These are phyloP conservation scores for Lepisosteus oculatus DNA, from an alignment of 2,113 vertebrate species.

Conservation along the genomic window DNA sequence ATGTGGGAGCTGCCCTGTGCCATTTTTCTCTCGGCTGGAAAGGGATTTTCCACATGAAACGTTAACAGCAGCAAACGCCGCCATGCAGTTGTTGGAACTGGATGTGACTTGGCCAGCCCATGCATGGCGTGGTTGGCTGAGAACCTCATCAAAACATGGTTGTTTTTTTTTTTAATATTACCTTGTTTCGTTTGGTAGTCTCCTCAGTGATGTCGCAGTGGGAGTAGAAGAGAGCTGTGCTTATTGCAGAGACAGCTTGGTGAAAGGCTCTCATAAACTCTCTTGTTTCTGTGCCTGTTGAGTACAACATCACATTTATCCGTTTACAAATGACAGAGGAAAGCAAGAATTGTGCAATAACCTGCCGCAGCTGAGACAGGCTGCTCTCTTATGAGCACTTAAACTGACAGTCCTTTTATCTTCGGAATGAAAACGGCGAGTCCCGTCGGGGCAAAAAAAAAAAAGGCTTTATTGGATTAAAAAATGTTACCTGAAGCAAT, in stretches of 20 bases:
- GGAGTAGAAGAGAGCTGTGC: constrained; percentile 56
- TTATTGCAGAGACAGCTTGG: constrained; percentile 57
- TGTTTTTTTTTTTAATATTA: constrained; percentile 20
- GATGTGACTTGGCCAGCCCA: neutral
- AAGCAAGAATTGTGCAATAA: no score
- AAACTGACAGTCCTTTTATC: no score
- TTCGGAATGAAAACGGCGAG: no score
- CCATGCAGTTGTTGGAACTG: constrained; percentile 4
- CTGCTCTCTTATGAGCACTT: no score
- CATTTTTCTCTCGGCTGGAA: constrained; percentile 33
- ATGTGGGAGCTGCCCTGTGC: constrained; percentile 26
- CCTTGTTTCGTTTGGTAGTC: constrained; percentile 33
- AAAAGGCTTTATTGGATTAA: neutral
- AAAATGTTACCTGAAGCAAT: constrained; percentile 61
- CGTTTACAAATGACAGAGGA: neutral
- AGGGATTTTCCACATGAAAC: neutral
- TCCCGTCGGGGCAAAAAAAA: neutral
- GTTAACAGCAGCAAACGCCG: neutral
- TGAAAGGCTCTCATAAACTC: constrained; percentile 55
- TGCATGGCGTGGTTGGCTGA: constrained; percentile 11
- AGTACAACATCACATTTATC: neutral
- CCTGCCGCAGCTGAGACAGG: no score
- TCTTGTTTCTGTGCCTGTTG: constrained; percentile 43
- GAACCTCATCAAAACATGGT: no score
- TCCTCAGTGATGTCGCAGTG: constrained; percentile 40